These are phyloP conservation scores for Ferdinandea cuprea DNA, from an alignment of 2,888 invertebrate genomes.

Conservation along the genomic window DNA sequence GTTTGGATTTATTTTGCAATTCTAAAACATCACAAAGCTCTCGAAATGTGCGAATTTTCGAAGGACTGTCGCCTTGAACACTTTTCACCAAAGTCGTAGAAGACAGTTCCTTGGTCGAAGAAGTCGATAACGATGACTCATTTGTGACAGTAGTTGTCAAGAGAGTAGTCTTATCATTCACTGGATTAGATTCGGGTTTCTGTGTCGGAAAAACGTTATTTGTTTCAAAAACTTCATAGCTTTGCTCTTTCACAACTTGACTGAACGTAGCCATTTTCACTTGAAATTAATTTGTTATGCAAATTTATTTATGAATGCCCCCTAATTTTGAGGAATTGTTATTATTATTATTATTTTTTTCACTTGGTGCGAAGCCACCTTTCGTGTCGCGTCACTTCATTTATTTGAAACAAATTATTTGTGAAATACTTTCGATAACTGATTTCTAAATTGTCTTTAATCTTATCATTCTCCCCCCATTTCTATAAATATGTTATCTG, in stretches of 20 bases:
- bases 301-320: conserved; percentile 5
- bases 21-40: not conserved
- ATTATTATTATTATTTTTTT: too few species aligned
- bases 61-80: not conserved
- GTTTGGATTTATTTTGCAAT: not conserved
- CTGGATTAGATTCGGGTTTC: not conserved
- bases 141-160: not conserved
- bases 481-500: conserved; percentile 25
- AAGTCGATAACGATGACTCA: conserved; percentile 1
- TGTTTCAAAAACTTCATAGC: conserved; percentile 28
- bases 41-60: not conserved
- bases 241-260: conserved; percentile 55
- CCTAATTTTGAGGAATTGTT: too few species aligned
- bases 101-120: not conserved
- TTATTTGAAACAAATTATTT: conserved; percentile 19
- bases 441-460: conserved; percentile 11
- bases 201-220: conserved; percentile 18
- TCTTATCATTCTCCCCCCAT: conserved; percentile 48
- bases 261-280: conserved; percentile 50
- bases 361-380: conserved; percentile 12
- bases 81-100: not conserved
- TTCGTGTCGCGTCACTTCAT: conserved; percentile 9
- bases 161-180: not conserved
- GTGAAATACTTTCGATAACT: conserved; percentile 23
- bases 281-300: not conserved